Conservation (phyloP, 2,797 vertebrate genomes). For the Rhinophrynus dorsalis region DNA sequence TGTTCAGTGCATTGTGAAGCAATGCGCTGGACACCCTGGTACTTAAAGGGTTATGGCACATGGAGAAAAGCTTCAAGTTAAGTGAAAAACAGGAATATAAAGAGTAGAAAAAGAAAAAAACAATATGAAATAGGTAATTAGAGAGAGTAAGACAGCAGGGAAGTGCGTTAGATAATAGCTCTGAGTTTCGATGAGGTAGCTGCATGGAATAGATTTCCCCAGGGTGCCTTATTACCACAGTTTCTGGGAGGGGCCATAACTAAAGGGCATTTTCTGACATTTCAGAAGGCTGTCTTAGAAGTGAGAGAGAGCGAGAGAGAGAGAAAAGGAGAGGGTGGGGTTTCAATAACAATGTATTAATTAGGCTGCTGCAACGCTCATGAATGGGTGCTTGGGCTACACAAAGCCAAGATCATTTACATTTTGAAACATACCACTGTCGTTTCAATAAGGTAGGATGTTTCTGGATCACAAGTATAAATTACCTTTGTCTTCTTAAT, state of each 20-base stretch:
- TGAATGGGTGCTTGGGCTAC: neutral
- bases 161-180: constrained; percentile 25
- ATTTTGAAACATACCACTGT: neutral
- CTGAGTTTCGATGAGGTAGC: constrained; percentile 41
- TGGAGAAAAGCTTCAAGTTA: constrained; percentile 17
- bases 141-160: constrained; percentile 37
- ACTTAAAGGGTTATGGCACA: no score
- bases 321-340: neutral
- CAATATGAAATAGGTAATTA: constrained; percentile 26
- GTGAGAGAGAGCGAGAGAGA: neutral
- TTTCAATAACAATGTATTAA: neutral
- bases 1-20: no score
- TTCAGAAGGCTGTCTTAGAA: neutral
- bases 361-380: neutral
- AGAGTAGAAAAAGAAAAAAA: constrained; percentile 21
- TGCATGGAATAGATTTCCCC: constrained; percentile 37
- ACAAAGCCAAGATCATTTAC: neutral
- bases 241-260: constrained; percentile 41
- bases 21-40: no score
- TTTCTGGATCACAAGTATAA: neutral
- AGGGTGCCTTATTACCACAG: constrained; percentile 46
- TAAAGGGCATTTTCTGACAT: constrained; percentile 44
- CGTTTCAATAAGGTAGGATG: neutral
- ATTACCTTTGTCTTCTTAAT: no score
- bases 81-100: constrained; percentile 22